Evolutionary conservation across 2,888 invertebrate genomes (phyloP).

Genomic region (Pseudoips prasinana): DNA sequence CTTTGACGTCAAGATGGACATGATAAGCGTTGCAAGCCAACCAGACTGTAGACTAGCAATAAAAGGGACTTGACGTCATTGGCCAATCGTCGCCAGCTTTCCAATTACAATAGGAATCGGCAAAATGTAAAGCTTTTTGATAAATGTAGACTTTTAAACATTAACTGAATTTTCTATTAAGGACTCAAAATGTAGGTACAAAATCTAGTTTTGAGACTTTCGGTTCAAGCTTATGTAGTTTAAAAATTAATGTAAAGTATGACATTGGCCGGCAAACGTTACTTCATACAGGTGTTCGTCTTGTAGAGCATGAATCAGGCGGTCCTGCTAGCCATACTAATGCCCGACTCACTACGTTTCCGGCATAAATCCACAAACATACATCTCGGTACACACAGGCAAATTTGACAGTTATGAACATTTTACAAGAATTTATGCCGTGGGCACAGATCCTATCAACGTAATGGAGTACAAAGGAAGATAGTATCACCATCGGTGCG

Average conservation of each 20-base stretch:
- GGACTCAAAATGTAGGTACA: no score
- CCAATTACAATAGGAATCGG: neutral
- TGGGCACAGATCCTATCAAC: slow-evolving; percentile 47
- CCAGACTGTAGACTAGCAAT: slow-evolving; percentile 14
- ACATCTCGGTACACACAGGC: slow-evolving; percentile 37
- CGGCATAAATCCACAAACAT: slow-evolving; percentile 48
- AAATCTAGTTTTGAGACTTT: no score
- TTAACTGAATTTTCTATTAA: no score
- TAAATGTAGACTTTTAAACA: no score
- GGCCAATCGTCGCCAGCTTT: neutral
- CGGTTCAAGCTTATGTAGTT: no score
- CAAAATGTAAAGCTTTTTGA: no score
- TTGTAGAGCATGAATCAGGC: slow-evolving; percentile 46
- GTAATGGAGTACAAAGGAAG: slow-evolving; percentile 31
- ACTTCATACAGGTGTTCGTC: slow-evolving; percentile 44
- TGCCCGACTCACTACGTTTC: slow-evolving; percentile 48
- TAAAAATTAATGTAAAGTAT: no score
- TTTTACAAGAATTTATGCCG: slow-evolving; percentile 45
- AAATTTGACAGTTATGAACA: slow-evolving; percentile 60
- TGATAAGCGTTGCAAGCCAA: slow-evolving; percentile 46
- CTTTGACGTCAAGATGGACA: slow-evolving; percentile 46
- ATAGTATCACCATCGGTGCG: slow-evolving; percentile 48
- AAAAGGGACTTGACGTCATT: neutral
- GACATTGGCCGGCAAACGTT: slow-evolving; percentile 13
- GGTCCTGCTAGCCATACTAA: slow-evolving; percentile 52